Conservation (phyloP, 2,113 vertebrate genomes). For the Eclectus roratus region DNA sequence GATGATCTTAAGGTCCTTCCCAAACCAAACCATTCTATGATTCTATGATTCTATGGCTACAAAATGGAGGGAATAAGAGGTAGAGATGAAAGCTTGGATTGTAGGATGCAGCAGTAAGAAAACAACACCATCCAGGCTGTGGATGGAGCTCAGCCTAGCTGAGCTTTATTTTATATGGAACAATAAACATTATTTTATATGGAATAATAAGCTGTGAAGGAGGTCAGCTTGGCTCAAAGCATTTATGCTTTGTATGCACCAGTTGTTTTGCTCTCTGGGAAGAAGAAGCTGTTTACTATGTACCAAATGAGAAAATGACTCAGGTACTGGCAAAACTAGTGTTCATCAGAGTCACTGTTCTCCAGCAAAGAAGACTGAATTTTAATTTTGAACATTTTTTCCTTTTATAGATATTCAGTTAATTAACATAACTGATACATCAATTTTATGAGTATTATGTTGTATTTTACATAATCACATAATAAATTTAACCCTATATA, state of each 20-base stretch:
- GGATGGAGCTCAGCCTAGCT: not conserved
- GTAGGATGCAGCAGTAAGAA: not conserved
- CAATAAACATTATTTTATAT: conserved; percentile 33
- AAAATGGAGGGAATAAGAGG: not conserved
- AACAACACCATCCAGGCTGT: not conserved
- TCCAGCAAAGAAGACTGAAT: not conserved
- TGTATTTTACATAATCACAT: not conserved
- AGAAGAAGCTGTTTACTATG: not conserved
- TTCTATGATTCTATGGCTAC: not conserved
- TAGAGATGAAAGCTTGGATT: conserved; percentile 50
- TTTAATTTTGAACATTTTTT: not conserved
- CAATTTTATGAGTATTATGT: not conserved
- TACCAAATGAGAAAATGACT: not conserved
- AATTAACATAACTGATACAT: not conserved
- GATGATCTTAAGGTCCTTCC: not conserved
- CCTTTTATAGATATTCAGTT: not conserved
- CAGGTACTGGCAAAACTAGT: not conserved
- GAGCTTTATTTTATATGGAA: not conserved
- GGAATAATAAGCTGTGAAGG: not conserved
- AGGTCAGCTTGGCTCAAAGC: not conserved
- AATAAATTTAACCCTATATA: not conserved
- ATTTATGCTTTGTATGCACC: not conserved
- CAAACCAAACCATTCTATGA: not conserved
- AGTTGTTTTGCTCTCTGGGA: not conserved
- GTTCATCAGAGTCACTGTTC: not conserved